Conservation (phyloP, 2,113 vertebrate genomes). For the Rousettus leschenaultii region DNA sequence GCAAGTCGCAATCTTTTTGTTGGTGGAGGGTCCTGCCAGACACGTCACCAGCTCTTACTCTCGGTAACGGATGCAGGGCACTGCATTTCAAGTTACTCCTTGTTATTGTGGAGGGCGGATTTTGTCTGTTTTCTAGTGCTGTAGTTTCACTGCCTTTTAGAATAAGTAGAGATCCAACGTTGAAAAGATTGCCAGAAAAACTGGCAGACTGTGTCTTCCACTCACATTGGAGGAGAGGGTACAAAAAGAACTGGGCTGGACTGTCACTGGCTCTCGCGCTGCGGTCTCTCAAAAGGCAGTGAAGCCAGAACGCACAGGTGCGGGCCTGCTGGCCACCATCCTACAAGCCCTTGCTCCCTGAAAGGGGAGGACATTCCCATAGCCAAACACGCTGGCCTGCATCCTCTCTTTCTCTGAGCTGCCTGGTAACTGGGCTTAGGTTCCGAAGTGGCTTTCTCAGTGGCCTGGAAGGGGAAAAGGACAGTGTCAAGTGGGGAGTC, state of each 20-base stretch:
- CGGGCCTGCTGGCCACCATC: not conserved
- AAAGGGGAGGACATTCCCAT: not conserved
- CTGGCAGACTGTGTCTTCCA: not conserved
- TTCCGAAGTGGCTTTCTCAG: not conserved
- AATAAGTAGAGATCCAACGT: not conserved
- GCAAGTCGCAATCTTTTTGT: too few relatives aligned
- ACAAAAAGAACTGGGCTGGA: not conserved
- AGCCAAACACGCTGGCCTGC: not conserved
- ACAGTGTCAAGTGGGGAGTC: not conserved
- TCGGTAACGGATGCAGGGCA: fast-evolving
- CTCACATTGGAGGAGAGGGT: not conserved
- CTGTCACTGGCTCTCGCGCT: not conserved
- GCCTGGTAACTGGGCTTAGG: not conserved
- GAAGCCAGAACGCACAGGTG: not conserved
- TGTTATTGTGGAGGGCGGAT: too few relatives aligned
- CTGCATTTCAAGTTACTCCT: not conserved
- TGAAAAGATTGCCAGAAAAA: not conserved
- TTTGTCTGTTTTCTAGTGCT: not conserved
- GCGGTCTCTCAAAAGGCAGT: not conserved
- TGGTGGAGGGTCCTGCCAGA: too few relatives aligned
- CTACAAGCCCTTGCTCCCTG: not conserved
- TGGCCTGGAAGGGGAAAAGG: not conserved
- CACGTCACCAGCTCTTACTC: not conserved
- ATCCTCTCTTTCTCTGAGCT: not conserved
- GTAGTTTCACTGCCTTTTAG: not conserved